Percentiles rank a stretch among this genome's conserved stretches.
These are phyloP conservation scores for Drosophila mojavensis DNA, from an alignment of 1,140 invertebrate genomes.

Conservation along the genomic window DNA sequence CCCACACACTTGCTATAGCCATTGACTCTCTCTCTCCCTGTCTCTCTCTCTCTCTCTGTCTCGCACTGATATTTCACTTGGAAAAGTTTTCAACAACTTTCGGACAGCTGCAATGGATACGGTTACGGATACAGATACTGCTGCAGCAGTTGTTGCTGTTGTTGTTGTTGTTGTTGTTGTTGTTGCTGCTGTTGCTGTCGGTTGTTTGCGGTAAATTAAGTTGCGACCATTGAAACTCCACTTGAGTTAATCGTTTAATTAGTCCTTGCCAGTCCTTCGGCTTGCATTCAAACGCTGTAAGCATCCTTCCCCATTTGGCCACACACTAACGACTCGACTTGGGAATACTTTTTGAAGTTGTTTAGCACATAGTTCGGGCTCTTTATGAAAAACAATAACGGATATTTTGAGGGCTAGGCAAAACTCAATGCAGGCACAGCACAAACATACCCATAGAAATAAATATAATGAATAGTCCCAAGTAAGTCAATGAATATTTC, in stretches of 20 bases:
- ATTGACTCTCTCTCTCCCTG: neutral
- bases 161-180: constrained; percentile 10
- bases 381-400: no score
- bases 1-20: neutral
- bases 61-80: constrained; percentile 67
- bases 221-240: constrained; percentile 72
- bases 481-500: no score
- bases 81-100: constrained; percentile 79
- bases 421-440: neutral
- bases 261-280: constrained; percentile 42
- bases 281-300: constrained; percentile 1
- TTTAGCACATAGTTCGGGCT: neutral
- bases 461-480: no score
- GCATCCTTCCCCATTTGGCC: constrained; percentile 5
- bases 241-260: constrained; percentile 81
- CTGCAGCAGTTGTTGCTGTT: constrained; percentile 8
- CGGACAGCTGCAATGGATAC: constrained; percentile 73
- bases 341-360: neutral
- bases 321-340: constrained; percentile 1
- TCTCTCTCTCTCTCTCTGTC: neutral
- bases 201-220: constrained; percentile 78
- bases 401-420: neutral
- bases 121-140: constrained; percentile 20
- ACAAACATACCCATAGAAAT: no score
- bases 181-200: constrained; percentile 10